A percentile compares a stretch with the other conserved stretches of the same genome.
phyloP scores from a whole-genome alignment of 64 coral and sea anemone genomes.

The Actinia equina region DNA sequence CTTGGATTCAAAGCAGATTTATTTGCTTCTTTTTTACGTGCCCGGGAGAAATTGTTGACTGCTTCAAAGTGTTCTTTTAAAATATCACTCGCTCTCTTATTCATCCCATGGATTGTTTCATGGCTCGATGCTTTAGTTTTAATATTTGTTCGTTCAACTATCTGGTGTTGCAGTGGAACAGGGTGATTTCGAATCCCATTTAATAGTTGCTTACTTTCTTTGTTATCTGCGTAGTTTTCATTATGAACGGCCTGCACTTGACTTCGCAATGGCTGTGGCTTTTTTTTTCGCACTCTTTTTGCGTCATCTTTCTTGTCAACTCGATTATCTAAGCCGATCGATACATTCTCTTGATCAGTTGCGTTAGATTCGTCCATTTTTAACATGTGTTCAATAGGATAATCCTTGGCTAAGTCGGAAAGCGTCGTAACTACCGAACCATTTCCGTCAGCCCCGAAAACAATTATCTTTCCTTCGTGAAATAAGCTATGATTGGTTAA shows the following conservation, averaged over 20 bases:
- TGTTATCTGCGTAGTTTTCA: not conserved
- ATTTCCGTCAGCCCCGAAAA: slow-evolving; percentile 35
- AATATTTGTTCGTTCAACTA: not conserved
- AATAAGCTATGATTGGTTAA: slow-evolving; percentile 57
- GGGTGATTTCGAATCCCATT: not conserved
- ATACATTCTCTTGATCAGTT: not conserved
- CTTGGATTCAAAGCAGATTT: not conserved
- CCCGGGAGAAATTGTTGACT: not conserved
- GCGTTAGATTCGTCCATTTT: not conserved
- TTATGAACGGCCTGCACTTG: not conserved
- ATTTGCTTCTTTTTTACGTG: not conserved
- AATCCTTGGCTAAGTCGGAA: slow-evolving; percentile 33
- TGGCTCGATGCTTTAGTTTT: not conserved
- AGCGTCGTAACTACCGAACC: slow-evolving; percentile 7
- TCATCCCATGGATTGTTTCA: not conserved
- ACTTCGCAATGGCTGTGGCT: not conserved
- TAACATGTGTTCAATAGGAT: slow-evolving; percentile 40
- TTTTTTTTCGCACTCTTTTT: not conserved
- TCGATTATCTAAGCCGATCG: not conserved
- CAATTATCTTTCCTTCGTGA: slow-evolving; percentile 52
- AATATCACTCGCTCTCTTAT: not conserved
- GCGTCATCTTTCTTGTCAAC: not conserved
- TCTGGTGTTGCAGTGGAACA: not conserved
- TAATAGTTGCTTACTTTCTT: not conserved
- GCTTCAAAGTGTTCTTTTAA: not conserved